Conservation (phyloP, 2,888 invertebrate genomes). For the Andrena dorsata region DNA sequence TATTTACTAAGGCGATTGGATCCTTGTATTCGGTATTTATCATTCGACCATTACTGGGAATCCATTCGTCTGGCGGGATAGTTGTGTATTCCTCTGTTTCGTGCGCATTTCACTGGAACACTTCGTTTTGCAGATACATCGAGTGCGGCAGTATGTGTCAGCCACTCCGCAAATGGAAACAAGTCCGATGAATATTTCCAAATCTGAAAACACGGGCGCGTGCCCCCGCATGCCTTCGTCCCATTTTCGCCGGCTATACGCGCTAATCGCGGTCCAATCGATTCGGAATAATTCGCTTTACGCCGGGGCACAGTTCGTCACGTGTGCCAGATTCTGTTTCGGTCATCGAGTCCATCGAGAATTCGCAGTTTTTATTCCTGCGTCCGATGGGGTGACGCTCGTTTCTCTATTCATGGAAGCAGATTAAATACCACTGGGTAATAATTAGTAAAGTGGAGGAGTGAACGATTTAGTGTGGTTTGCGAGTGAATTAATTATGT, state of each 20-base stretch:
- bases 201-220: constrained; percentile 1
- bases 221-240: constrained; percentile 20
- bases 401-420: neutral
- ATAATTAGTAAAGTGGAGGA: constrained; percentile 36
- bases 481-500: constrained; percentile 1
- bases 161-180: no score
- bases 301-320: constrained; percentile 4
- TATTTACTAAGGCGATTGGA: neutral
- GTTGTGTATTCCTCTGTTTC: no score
- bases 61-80: no score
- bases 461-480: constrained; percentile 5
- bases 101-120: no score
- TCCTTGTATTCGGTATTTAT: neutral
- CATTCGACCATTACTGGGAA: neutral
- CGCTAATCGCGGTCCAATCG: constrained; percentile 35
- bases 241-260: neutral
- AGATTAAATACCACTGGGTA: constrained; percentile 18
- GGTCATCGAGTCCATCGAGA: neutral
- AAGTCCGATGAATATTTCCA: constrained; percentile 34
- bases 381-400: neutral
- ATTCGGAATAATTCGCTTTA: constrained; percentile 40
- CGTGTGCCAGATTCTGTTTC: constrained; percentile 24
- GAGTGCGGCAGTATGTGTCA: no score
- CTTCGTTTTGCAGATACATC: no score
- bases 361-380: constrained; percentile 9